A percentile compares a stretch with the other conserved stretches of the same genome.
phyloP scores from a whole-genome alignment of 1,140 invertebrate species.

The Conus betulinus region DNA sequence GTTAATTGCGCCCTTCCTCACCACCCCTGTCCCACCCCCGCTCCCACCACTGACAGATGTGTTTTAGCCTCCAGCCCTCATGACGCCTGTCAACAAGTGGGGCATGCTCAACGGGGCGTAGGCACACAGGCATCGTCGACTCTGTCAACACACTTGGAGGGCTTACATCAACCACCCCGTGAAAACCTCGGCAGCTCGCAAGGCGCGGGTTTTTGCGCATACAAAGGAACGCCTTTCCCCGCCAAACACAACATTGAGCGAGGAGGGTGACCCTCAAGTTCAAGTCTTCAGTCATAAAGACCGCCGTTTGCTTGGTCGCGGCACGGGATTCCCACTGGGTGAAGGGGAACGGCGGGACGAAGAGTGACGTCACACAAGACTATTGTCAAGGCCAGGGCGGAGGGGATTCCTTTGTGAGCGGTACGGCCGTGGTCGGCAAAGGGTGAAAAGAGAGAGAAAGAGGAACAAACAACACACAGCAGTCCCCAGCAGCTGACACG shows the following conservation, averaged over 20 bases:
- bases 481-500: not conserved
- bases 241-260: not conserved
- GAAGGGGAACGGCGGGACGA: not conserved
- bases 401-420: not conserved
- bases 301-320: not conserved
- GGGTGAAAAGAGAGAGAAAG: not conserved
- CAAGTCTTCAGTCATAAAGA: not conserved
- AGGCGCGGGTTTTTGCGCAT: not conserved
- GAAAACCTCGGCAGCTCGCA: not conserved
- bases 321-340: not conserved
- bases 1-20: not conserved
- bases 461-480: not conserved
- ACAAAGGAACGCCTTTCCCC: not conserved
- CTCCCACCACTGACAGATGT: not conserved
- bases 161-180: not conserved
- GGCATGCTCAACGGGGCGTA: not conserved
- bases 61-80: not conserved
- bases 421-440: not conserved
- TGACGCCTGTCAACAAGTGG: not conserved
- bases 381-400: not conserved
- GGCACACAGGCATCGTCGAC: not conserved
- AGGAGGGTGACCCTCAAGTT: not conserved
- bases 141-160: not conserved
- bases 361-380: not conserved
- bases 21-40: not conserved